These are phyloP conservation scores for Nemotelus pantherinus DNA, from an alignment of 2,888 invertebrate genomes.

Conservation along the genomic window DNA sequence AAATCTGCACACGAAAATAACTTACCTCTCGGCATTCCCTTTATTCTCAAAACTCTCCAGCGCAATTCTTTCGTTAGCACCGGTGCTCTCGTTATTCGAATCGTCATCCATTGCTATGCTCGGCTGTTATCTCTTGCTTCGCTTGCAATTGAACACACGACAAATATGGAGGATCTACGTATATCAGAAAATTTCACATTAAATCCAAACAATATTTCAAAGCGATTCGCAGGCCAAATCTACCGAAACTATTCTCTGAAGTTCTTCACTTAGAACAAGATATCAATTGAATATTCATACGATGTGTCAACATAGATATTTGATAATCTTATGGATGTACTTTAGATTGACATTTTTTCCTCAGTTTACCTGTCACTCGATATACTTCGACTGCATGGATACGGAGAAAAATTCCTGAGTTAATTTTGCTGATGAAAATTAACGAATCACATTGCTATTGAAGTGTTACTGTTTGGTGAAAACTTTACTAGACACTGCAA, in stretches of 20 bases:
- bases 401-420: background rate
- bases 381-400: background rate
- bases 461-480: background rate
- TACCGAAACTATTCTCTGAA: background rate
- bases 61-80: background rate
- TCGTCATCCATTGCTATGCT: constrained; percentile 46
- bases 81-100: constrained; percentile 37
- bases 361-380: constrained; percentile 2
- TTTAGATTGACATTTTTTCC: constrained; percentile 30
- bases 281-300: background rate
- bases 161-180: constrained; percentile 17
- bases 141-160: background rate
- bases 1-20: background rate
- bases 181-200: too few species aligned
- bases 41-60: background rate
- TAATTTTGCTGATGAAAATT: background rate
- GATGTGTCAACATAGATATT: too few species aligned
- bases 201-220: background rate
- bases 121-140: constrained; percentile 12
- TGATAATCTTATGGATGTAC: background rate
- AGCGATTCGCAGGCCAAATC: background rate
- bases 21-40: background rate
- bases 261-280: background rate
- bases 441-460: background rate
- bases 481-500: background rate